Evolutionary conservation across 1,140 invertebrate genomes (phyloP).

Genomic region (Globodera ellingtonae): DNA sequence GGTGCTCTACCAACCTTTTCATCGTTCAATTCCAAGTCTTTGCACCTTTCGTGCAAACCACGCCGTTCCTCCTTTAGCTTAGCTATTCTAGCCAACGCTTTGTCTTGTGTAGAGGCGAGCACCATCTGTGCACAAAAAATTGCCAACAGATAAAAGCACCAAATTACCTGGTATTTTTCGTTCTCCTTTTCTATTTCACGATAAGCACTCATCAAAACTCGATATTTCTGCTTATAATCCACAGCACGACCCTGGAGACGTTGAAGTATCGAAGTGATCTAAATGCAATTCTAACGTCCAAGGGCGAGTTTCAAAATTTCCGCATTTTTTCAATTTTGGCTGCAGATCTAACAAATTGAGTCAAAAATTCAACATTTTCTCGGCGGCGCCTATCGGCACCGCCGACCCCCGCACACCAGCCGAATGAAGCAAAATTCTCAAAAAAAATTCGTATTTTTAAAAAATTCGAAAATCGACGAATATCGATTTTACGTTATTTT

Average conservation of each 20-base stretch:
- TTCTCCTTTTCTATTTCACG: slow-evolving; percentile 53
- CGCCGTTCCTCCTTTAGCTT: slow-evolving; percentile 51
- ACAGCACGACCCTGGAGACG: slow-evolving; percentile 34
- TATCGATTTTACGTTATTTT: no score
- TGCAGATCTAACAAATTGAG: no score
- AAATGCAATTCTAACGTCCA: not conserved
- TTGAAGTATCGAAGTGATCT: slow-evolving; percentile 42
- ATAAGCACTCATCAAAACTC: slow-evolving; percentile 45
- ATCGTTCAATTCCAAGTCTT: slow-evolving; percentile 27
- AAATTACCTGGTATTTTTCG: slow-evolving; percentile 52
- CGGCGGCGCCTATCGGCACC: no score
- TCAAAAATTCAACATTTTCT: no score
- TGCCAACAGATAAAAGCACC: not conserved
- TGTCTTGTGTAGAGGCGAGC: slow-evolving; percentile 53
- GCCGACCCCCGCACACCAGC: no score
- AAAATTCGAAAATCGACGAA: no score
- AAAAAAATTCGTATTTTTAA: no score
- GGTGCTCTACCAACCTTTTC: slow-evolving; percentile 6
- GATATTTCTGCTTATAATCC: slow-evolving; percentile 55
- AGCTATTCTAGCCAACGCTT: slow-evolving; percentile 46
- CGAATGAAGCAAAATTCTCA: no score
- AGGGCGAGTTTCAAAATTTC: no score
- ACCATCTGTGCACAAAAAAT: slow-evolving; percentile 38
- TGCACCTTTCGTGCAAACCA: slow-evolving; percentile 27
- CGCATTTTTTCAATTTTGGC: no score